Conservation (phyloP, 2,888 invertebrate genomes). For the Megamerina dolium region DNA sequence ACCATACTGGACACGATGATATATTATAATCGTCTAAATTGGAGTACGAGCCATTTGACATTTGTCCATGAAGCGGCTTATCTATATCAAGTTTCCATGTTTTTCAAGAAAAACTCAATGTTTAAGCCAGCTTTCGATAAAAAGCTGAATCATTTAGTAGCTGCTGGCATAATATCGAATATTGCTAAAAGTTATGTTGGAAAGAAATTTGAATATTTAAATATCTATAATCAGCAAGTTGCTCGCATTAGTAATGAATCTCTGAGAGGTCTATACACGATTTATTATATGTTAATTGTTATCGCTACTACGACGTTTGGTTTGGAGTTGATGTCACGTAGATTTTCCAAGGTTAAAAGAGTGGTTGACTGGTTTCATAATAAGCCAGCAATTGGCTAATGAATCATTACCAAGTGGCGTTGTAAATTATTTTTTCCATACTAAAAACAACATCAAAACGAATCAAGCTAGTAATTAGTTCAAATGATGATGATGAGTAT, state of each 20-base stretch:
- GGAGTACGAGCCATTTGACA: constrained; percentile 25
- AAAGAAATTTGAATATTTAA: constrained; percentile 8
- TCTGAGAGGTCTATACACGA: constrained; percentile 18
- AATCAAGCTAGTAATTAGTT: too few species aligned
- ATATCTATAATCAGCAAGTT: constrained; percentile 4
- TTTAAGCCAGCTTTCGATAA: constrained; percentile 27
- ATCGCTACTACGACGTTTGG: constrained; percentile 17
- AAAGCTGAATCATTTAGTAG: constrained; percentile 28
- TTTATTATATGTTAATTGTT: constrained; percentile 13
- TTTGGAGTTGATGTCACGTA: constrained; percentile 18
- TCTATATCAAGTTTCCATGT: constrained; percentile 30
- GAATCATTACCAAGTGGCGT: too few species aligned
- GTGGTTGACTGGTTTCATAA: constrained; percentile 4
- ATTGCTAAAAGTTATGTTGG: constrained; percentile 12
- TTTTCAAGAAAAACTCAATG: constrained; percentile 30
- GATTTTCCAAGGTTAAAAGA: background rate
- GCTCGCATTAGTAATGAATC: constrained; percentile 16
- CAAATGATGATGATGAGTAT: too few species aligned
- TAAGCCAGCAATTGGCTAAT: too few species aligned
- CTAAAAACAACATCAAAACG: too few species aligned
- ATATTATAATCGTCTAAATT: constrained; percentile 26
- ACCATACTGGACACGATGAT: constrained; percentile 27
- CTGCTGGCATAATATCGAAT: constrained; percentile 26
- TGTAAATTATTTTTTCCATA: too few species aligned
- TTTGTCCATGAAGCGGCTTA: constrained; percentile 32